Evolutionary conservation across 2,113 vertebrate species (phyloP).

Genomic region (Phyllostomus hastatus): DNA sequence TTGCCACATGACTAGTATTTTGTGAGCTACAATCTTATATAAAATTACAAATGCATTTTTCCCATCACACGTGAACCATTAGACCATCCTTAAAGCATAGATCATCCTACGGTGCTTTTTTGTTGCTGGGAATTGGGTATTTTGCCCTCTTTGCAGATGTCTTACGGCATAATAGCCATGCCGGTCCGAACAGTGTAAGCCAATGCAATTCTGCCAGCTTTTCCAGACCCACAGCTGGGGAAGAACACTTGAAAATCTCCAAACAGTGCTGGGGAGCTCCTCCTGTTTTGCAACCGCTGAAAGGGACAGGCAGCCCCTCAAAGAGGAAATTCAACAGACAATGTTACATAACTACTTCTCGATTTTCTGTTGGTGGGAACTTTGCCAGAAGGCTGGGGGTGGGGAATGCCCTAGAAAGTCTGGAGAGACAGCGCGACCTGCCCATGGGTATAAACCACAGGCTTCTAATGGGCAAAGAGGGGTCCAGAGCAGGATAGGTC

Average conservation of each 20-base stretch:
- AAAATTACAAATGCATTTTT: not conserved
- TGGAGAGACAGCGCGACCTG: not conserved
- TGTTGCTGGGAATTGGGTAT: not conserved
- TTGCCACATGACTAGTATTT: not conserved
- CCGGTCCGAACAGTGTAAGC: not conserved
- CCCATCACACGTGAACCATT: not conserved
- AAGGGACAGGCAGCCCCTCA: not conserved
- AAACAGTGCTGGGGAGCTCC: not conserved
- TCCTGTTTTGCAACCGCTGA: not conserved
- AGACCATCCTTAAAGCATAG: not conserved
- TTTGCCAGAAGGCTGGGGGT: not conserved
- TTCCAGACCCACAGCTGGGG: not conserved
- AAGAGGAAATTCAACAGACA: not conserved
- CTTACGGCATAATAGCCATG: not conserved
- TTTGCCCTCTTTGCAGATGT: not conserved
- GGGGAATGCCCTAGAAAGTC: not conserved
- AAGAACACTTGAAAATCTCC: not conserved
- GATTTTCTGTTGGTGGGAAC: not conserved
- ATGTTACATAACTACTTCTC: not conserved
- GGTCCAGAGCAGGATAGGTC: not conserved
- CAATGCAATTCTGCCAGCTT: not conserved
- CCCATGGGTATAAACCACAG: not conserved
- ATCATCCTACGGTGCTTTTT: not conserved
- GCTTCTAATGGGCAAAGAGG: not conserved
- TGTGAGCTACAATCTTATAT: not conserved